Base-by-base conservation (phyloP, 2,888 invertebrate genomes). In the Drosophila seclusa region DNA sequence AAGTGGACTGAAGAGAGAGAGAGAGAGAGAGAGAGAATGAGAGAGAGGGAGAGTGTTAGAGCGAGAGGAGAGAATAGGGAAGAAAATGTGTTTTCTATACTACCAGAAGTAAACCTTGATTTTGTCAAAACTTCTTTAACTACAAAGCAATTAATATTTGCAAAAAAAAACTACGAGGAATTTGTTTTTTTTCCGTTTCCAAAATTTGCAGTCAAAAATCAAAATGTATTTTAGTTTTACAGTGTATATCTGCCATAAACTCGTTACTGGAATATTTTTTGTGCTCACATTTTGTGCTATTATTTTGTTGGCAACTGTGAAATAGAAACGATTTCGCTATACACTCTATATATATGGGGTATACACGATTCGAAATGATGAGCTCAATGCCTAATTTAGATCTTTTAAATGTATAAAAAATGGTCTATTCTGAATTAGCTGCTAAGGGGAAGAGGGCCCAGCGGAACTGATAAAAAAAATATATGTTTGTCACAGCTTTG, bases 81-180 rank as follows among this genome's bases (percentile, higher is more conserved):
- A 57, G 34, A 50, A 73, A 18, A 38, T 62, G 34, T 63, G 31
- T 54, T 73, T 13, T 21, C 63, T 62, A 27, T 36, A 24, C 45
- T 59, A 61, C 40, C 58, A 34, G 27, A 59, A 55, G 49, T 49
- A 62, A 59, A 62, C 50, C 54, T 55, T 63, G 62, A 42, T 24
- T 24, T 16, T 5, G 16, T 45, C 16, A 45, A 7, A 45, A 24
- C 45, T 45, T 2, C 16, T 45, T 42, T 24, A 16, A 24, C 4
- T 45, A 8, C 8, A 21, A 42, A 21, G 11, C 40, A 42, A 21
- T 40, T 21, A 10, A 21, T n/a, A n/a, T n/a, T 40, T n/a, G 2
- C 8, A 40, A 38, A 40, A 40, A 38, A 40, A 40, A 11, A 42
- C n/a, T 21, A 21, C 21, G 21, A 42, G 4, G 5, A 11, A 21